A percentile compares a stretch with the other conserved stretches of the same genome.
Conservation (phyloP, 2,113 vertebrate species). For the Theristicus caerulescens region DNA sequence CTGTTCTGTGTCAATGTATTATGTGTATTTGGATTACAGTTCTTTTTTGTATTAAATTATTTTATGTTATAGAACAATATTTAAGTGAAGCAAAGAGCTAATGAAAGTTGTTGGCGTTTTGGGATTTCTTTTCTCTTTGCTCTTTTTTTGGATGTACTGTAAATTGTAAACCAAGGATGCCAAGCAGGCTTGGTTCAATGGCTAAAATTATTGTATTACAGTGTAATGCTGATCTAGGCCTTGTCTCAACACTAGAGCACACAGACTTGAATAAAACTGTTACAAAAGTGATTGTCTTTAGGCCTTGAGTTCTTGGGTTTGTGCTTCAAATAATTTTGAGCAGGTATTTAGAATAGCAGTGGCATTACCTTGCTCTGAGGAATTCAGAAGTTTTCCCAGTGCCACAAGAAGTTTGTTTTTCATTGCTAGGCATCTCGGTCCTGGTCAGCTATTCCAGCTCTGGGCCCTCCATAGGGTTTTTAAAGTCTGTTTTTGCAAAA, state of each 20-base stretch:
- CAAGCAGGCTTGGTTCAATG: conserved; percentile 85
- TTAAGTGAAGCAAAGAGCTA: conserved; percentile 77
- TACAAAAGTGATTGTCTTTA: conserved; percentile 44
- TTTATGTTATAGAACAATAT: conserved; percentile 75
- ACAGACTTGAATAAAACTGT: conserved; percentile 92
- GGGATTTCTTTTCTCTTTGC: conserved; percentile 67
- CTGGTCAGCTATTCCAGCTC: background rate
- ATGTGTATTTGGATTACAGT: conserved; percentile 61
- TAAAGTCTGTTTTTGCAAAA: background rate
- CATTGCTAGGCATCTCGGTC: background rate
- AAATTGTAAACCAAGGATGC: conserved; percentile 79
- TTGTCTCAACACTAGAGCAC: conserved; percentile 89
- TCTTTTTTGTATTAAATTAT: conserved; percentile 78
- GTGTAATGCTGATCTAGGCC: conserved; percentile 81
- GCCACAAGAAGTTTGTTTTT: background rate
- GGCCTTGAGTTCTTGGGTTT: background rate
- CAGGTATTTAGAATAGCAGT: background rate
- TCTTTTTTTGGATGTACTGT: conserved; percentile 77
- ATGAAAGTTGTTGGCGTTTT: conserved; percentile 60
- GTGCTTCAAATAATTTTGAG: background rate
- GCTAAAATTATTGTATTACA: conserved; percentile 78
- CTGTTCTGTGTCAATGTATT: conserved; percentile 69
- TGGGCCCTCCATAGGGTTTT: background rate
- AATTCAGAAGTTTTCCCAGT: background rate
- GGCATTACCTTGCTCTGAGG: background rate